Base-by-base conservation (phyloP, 2,113 vertebrate species). In the Cololabis saira region DNA sequence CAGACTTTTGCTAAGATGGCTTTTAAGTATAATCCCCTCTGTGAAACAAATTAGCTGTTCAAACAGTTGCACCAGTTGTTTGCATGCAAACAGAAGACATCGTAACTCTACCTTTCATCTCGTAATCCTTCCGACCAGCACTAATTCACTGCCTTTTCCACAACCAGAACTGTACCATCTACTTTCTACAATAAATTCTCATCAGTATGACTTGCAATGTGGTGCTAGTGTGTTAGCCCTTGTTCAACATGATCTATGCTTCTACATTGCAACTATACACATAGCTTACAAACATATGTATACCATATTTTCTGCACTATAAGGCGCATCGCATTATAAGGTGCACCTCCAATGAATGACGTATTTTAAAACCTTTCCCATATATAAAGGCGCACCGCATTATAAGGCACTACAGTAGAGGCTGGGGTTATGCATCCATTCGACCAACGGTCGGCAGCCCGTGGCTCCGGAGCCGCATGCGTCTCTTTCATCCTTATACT, bases 81-180 rank as follows among this genome's bases (percentile, higher is more conserved):
- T 76, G 67, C 71, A 85, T 80, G 67, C 58, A 50, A 73, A 72
- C 61, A 57, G 21, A 60, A 59, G 13, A 53, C 56, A 16, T 58
- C 33, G 13, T 56, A 73, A 72, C 37, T 7, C 27, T 56, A 61
- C 13, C 11, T 70, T 80, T 84, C 79, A 81, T 82, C 78, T 67
- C 60, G 44, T 88, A 85, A 89, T 87, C 79, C 76, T 68, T 27
- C 16, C 61, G 60, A 83, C 87, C 74, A 10, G 30, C 37, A 12
- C 30, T 87, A 85, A 89, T 89, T 80, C 80, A 62, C 44, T 67
- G 50, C 75, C 80, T 67, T 56, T 54, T 77, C 68, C 58, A 37
- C 21, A 63, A 71, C 27, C 44, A 40, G 10, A 59, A 57, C 57
- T 57, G 64, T 43, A 61, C 24, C 24, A 27, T 27, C 24, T 27